Base-by-base conservation (phyloP, 2,113 vertebrate genomes). In the Dissostichus mawsoni region DNA sequence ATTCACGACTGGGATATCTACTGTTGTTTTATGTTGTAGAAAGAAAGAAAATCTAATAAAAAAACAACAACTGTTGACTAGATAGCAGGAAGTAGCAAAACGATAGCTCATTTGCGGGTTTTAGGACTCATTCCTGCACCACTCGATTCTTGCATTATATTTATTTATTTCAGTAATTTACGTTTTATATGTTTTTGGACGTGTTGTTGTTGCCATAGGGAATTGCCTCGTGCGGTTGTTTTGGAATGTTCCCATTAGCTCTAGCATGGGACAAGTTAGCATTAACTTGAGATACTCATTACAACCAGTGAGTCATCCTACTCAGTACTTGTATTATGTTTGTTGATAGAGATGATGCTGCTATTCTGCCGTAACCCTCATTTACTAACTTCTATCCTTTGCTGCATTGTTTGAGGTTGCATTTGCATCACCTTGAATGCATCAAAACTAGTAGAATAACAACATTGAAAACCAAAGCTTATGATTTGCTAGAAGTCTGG, bases 301-400 rank as follows among this genome's bases (percentile, higher is more conserved):
- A 5, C 16, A 68, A 16, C 33, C 50, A 47, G 36, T 57, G 57
- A 17, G 66, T 52, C 3, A 20, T 12, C 14, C 5, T 13, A 44
- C n/a, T 25, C 17, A 9, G 13, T 18, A 33, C 25, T 23, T 20
- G 7, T 70, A 1, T 33, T 53, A 7, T 72, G 11, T 36, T 72
- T 70, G 73, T 58, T 64, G 18, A 53, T 79, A 1, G n/a, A n/a
- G 16, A 69, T 57, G 51, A 25, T 58, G 8, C 48, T 45, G 47
- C 41, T 8, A 2, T 74, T 23, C 3, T 44, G 52, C 13, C 23
- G 53, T 17, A 9, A 48, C 1, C 48, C 7, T 33, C 16, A 50
- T 74, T 53, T 16, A 20, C 57, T 69, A 8, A 47, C 5, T 57
- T 62, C 11, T 18, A 70, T 58, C 4, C 16, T 23, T 3, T 74